These are phyloP conservation scores for Cremastinae sp. DNA, from an alignment of 2,888 invertebrate species.

Conservation along the genomic window DNA sequence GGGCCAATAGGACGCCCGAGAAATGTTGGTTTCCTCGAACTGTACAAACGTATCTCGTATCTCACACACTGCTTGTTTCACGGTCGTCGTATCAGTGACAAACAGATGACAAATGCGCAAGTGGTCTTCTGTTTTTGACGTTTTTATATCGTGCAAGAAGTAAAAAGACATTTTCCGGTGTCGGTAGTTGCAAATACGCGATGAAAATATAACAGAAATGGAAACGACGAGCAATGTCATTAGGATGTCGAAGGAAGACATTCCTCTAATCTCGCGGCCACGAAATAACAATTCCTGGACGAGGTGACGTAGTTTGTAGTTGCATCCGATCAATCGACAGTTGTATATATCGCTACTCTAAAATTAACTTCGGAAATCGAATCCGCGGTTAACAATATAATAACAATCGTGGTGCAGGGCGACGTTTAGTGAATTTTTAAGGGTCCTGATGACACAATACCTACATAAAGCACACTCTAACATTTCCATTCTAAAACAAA, in stretches of 20 bases:
- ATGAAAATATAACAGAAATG: slow-evolving; percentile 69
- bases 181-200: slow-evolving; percentile 32
- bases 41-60: too few relatives aligned
- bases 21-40: too few relatives aligned
- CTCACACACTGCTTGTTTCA: too few relatives aligned
- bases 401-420: too few relatives aligned
- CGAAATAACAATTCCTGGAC: slow-evolving; percentile 83
- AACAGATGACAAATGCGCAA: slow-evolving; percentile 38
- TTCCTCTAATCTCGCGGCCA: slow-evolving; percentile 86
- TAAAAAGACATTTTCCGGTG: not conserved
- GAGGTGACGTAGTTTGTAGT: slow-evolving; percentile 80
- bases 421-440: too few relatives aligned
- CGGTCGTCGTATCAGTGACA: slow-evolving; percentile 1
- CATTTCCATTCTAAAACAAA: too few relatives aligned
- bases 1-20: too few relatives aligned
- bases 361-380: not conserved
- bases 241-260: slow-evolving; percentile 85
- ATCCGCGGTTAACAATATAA: not conserved
- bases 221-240: slow-evolving; percentile 81
- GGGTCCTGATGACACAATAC: too few relatives aligned
- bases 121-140: slow-evolving; percentile 18
- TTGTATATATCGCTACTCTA: slow-evolving; percentile 19
- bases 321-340: slow-evolving; percentile 47
- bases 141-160: not conserved
- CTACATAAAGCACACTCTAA: too few relatives aligned